Percentiles rank a stretch among this genome's conserved stretches.
Conservation (phyloP, 2,888 invertebrate genomes). For the Geotrupes spiniger region DNA sequence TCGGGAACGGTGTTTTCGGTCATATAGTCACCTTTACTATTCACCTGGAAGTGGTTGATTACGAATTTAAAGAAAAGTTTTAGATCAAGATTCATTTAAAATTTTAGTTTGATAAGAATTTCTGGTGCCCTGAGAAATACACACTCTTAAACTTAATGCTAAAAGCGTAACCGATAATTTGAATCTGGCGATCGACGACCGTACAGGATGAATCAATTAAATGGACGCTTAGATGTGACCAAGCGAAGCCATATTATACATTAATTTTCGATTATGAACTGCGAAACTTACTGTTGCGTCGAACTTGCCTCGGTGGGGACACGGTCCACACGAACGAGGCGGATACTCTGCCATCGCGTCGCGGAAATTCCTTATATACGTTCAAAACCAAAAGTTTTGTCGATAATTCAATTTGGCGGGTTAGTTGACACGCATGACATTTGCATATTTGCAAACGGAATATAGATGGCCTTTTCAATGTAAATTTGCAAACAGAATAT, state of each 20-base stretch:
- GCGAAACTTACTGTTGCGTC: slow-evolving; percentile 25
- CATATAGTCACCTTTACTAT: slow-evolving; percentile 32
- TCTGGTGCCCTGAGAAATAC: neutral
- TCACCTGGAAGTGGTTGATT: slow-evolving; percentile 17
- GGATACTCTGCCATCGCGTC: slow-evolving; percentile 41
- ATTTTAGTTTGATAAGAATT: neutral
- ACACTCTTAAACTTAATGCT: too few species aligned
- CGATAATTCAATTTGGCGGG: slow-evolving; percentile 14
- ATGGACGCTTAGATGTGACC: too few species aligned
- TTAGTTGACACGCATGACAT: too few species aligned
- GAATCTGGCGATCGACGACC: too few species aligned
- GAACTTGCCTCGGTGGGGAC: slow-evolving; percentile 37
- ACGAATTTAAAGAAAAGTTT: slow-evolving; percentile 8
- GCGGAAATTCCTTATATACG: neutral
- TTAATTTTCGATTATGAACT: neutral
- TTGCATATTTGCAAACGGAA: too few species aligned
- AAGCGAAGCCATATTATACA: too few species aligned
- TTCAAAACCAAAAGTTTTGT: slow-evolving; percentile 12
- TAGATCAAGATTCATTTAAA: neutral
- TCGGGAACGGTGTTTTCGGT: slow-evolving; percentile 34
- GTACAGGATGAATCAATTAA: too few species aligned
- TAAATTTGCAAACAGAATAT: too few species aligned
- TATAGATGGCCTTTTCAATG: too few species aligned
- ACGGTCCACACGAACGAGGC: slow-evolving; percentile 37
- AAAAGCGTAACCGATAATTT: too few species aligned